Evolutionary conservation across 2,797 vertebrate species (phyloP), one percentile per base, ranked within the genome.

Genomic region (Amazonetta brasiliensis): DNA sequence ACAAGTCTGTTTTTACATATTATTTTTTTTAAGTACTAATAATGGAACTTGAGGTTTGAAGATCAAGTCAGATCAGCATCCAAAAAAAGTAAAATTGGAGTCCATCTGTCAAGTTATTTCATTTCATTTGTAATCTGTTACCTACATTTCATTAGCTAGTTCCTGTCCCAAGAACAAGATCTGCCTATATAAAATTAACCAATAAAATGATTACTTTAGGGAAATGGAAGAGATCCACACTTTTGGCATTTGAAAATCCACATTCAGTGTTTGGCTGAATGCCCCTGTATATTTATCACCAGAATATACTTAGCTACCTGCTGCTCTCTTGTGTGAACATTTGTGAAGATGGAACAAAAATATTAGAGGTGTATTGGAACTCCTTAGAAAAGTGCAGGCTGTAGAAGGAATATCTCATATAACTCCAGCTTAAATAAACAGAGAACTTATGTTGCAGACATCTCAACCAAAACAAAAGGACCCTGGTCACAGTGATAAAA

Each of bases 371-470:
- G 21, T 87, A 60, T 63, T 92, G 60, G 39, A 91, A 89, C 25
- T 74, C 69, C 37, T 77, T 35, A 80, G 37, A 35, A 71, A 91
- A 67, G 16, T 31, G 35, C 56, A 35, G 37, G 43, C 62, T 94
- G 55, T 56, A 35, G 37, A 94, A 90, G 52, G 23, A 85, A 58
- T 56, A 13, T 39, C 41, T 93, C 8, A 7, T 35, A 12, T 69
- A 50, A 55, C n/a, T 94, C 26, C 28, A 37, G 21, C 66, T 83
- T 94, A 90, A 92, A 82, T 64, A 92, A 90, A 67, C 28, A 59
- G n/a, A 35, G 7, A 48, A 35, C 17, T 37, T 73, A 60, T 71
- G 33, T 56, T 6, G 3, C 0, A 0, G 59, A 25, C 16, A 31
- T 88, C 37, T 90, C 46, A 63, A n/a, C 6, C 44, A 90, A 88